A percentile compares a stretch with the other conserved stretches of the same genome.
Conservation (phyloP, 2,113 vertebrate species). For the Mohoua ochrocephala region DNA sequence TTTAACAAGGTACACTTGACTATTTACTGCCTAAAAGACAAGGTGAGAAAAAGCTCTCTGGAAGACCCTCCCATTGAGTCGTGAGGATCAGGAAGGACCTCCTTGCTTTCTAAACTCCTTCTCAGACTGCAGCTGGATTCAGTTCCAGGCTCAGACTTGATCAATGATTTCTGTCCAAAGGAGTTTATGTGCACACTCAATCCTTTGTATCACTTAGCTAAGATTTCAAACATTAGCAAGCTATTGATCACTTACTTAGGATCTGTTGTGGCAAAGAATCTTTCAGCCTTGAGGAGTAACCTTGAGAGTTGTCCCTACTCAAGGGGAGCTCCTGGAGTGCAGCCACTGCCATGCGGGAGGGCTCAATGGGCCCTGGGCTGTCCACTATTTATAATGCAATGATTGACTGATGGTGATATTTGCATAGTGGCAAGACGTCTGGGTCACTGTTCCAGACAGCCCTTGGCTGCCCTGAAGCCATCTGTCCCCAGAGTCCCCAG, state of each 20-base stretch:
- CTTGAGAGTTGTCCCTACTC: neutral
- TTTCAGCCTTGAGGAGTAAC: neutral
- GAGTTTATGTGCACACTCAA: neutral
- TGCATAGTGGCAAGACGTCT: neutral
- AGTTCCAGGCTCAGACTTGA: too few species aligned
- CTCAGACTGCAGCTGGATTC: neutral
- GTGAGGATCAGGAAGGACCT: neutral
- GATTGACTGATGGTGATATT: neutral
- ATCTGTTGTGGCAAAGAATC: neutral
- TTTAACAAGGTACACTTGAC: neutral
- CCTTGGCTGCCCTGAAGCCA: neutral
- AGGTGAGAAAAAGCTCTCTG: neutral
- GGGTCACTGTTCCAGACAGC: neutral
- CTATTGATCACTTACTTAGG: neutral
- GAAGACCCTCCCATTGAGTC: neutral
- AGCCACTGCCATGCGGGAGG: neutral
- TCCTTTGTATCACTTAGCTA: neutral
- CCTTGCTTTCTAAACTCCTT: neutral
- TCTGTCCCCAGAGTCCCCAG: neutral
- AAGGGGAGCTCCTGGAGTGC: neutral
- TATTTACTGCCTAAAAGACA: neutral
- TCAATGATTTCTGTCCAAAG: neutral
- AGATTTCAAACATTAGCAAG: neutral
- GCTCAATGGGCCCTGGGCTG: neutral
- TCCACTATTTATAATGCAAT: neutral